Base-by-base conservation (phyloP, 2,113 vertebrate species). In the Cariama cristata region DNA sequence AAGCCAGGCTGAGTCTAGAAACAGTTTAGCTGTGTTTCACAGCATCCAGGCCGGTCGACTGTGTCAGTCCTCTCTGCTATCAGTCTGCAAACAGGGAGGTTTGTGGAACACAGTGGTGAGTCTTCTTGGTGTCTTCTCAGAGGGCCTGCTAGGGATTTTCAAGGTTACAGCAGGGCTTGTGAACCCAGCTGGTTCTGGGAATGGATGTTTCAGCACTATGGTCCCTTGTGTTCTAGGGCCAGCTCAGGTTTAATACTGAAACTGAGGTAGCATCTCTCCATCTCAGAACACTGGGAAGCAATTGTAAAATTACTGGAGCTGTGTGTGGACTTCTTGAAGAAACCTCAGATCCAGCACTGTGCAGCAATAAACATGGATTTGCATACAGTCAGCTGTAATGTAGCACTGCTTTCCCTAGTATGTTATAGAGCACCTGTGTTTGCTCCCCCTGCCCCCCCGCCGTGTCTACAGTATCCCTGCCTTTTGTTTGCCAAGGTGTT, bases 401-500 rank as follows among this genome's bases (percentile, higher is more conserved):
- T 42, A 68, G 8, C 35, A 22, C 28, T 80, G 72, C 67, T 59
- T 89, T 92, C 50, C 40, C 15, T 38, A 12, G 15, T 4, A 2
- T n/a, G 44, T 38, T 44, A 8, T 21, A 52, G 42, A 50, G 32
- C 26, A 58, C 26, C 55, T 67, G 0, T 40, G 32, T 52, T 80
- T 93, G n/a, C 52, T 66, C 17, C 32, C 1, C 8, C 9, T 1
- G 7, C 21, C 5, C 12, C 18, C 33, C 42, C 26, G 8, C 20
- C 22, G 7, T 38, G 52, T 14, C 32, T 55, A 55, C 6, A 59
- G 14, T 82, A 58, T 85, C 56, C 26, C 9, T 79, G 2, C 28
- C 38, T 90, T 93, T 90, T 85, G 28, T 79, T 90, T 85, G 69
- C 64, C 27, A 59, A 64, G 58, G 12, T 81, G 38, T 73, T 81